Evolutionary conservation across 2,888 invertebrate genomes (phyloP).

Genomic region (Gymnocheta viridis): DNA sequence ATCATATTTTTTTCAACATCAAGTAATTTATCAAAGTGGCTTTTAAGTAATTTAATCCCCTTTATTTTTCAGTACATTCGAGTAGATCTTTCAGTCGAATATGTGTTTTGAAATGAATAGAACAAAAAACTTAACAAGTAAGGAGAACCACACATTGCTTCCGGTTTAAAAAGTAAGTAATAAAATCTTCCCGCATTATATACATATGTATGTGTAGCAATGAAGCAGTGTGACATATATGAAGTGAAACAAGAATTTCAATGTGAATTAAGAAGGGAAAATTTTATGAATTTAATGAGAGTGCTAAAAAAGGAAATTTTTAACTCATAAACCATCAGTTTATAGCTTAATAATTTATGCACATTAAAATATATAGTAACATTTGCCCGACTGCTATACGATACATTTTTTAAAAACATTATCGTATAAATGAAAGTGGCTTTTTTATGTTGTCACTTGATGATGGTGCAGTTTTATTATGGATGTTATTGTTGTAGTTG

Average conservation of each 20-base stretch:
- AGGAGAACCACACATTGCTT: conserved; percentile 52
- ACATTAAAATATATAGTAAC: not conserved
- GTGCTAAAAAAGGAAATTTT: not conserved
- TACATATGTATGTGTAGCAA: not conserved
- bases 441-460: conserved; percentile 59
- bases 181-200: not conserved
- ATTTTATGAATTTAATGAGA: not conserved
- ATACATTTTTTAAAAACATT: not conserved
- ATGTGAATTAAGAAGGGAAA: not conserved
- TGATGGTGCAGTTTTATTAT: conserved; percentile 59
- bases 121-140: conserved; percentile 5
- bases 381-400: not conserved
- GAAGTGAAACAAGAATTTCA: not conserved
- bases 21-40: conserved; percentile 28
- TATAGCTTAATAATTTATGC: conserved; percentile 3
- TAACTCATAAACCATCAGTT: not conserved
- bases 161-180: conserved; percentile 50
- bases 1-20: not conserved
- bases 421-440: conserved; percentile 63
- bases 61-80: not conserved
- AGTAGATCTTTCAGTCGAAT: not conserved
- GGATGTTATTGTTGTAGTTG: not conserved
- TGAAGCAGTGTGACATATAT: conserved; percentile 4
- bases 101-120: not conserved
- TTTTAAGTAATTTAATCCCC: conserved; percentile 54